Percentiles rank a stretch among this genome's conserved stretches.
phyloP scores from a whole-genome alignment of 2,888 invertebrate genomes.

The Acleris laterana region DNA sequence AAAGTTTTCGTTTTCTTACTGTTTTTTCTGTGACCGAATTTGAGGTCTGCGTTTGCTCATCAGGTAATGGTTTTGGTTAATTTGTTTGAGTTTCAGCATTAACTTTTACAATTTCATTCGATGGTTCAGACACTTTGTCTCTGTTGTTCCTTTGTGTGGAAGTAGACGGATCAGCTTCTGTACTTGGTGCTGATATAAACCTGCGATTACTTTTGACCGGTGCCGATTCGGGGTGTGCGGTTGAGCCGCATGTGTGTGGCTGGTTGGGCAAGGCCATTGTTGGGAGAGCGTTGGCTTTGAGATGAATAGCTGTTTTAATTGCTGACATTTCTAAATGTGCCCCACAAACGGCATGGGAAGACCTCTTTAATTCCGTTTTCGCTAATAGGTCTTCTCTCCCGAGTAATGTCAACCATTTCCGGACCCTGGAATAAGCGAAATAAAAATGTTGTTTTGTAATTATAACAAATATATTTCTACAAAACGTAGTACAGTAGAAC shows the following conservation, averaged over 20 bases:
- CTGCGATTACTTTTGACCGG: not conserved
- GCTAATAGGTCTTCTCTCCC: conserved; percentile 38
- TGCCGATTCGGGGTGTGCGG: conserved; percentile 4
- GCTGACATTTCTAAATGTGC: conserved; percentile 37
- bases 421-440: conserved; percentile 37
- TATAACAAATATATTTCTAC: too few species aligned
- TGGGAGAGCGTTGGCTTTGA: conserved; percentile 35
- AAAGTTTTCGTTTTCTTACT: conserved; percentile 32
- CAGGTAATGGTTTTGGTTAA: not conserved
- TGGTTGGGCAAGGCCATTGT: conserved; percentile 9
- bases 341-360: conserved; percentile 34
- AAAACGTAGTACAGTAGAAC: too few species aligned
- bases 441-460: too few species aligned
- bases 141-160: not conserved
- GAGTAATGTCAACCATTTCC: conserved; percentile 37
- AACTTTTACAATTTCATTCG: too few species aligned
- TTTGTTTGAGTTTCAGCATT: too few species aligned
- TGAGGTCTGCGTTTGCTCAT: too few species aligned
- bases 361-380: conserved; percentile 23
- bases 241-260: not conserved
- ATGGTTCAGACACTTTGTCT: too few species aligned
- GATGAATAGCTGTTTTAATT: conserved; percentile 30
- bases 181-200: too few species aligned
- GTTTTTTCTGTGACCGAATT: not conserved
- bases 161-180: too few species aligned